Conservation (phyloP, 2,888 invertebrate species). For the Margaritifera margaritifera region DNA sequence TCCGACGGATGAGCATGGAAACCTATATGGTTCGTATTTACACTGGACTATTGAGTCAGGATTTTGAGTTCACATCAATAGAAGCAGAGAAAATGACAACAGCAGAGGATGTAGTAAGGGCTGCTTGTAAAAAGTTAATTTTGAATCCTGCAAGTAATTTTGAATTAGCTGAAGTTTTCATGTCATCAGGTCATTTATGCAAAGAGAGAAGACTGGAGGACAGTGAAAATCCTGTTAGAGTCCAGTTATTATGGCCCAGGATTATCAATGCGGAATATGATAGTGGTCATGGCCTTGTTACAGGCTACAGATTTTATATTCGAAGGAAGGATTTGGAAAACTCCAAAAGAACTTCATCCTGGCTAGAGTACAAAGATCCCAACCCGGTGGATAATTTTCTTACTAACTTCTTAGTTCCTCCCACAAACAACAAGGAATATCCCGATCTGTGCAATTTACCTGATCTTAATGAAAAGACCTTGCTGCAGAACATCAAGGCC, state of each 20-base stretch:
- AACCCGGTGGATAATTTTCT: slow-evolving; percentile 83
- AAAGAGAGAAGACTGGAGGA: slow-evolving; percentile 91
- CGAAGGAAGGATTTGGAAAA: slow-evolving; percentile 83
- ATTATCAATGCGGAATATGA: slow-evolving; percentile 45
- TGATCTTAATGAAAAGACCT: slow-evolving; percentile 93
- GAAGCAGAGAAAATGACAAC: slow-evolving; percentile 65
- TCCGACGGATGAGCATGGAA: slow-evolving; percentile 62
- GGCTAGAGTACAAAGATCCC: slow-evolving; percentile 82
- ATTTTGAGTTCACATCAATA: slow-evolving; percentile 59
- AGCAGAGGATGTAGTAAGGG: slow-evolving; percentile 77
- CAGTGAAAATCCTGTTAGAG: slow-evolving; percentile 75
- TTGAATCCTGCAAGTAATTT: slow-evolving; percentile 54
- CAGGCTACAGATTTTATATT: slow-evolving; percentile 84
- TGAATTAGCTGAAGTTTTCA: slow-evolving; percentile 81
- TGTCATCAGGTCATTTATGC: slow-evolving; percentile 89
- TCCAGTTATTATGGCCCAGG: slow-evolving; percentile 75
- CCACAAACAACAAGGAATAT: slow-evolving; percentile 89
- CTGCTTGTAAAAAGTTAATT: slow-evolving; percentile 56
- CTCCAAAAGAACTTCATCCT: slow-evolving; percentile 69
- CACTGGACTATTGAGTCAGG: slow-evolving; percentile 57
- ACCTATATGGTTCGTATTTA: slow-evolving; percentile 68
- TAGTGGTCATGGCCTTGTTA: slow-evolving; percentile 40
- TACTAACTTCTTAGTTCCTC: slow-evolving; percentile 93
- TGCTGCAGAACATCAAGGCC: slow-evolving; percentile 88
- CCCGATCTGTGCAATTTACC: slow-evolving; percentile 96